Evolutionary conservation across 2,888 invertebrate genomes (phyloP).

Genomic region (Acrobeloides nanus): DNA sequence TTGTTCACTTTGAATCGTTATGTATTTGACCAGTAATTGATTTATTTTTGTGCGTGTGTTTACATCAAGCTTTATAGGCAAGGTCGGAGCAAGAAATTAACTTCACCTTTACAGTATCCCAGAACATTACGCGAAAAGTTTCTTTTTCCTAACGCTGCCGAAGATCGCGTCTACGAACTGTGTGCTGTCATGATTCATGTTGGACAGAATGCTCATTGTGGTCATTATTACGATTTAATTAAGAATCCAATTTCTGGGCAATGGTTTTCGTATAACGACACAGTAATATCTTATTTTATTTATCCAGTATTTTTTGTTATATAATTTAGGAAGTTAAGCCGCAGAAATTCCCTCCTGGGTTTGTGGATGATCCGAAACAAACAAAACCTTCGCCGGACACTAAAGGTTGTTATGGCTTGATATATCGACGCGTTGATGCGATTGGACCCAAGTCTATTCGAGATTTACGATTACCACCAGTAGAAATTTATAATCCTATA

Average conservation of each 20-base stretch:
- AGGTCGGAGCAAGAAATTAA: slow-evolving; percentile 39
- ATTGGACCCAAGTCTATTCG: not conserved
- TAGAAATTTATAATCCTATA: slow-evolving; percentile 14
- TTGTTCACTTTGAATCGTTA: slow-evolving; percentile 45
- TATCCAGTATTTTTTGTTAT: not conserved
- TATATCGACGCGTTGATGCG: slow-evolving; percentile 19
- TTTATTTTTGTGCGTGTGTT: slow-evolving; percentile 9
- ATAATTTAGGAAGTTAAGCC: slow-evolving; percentile 15
- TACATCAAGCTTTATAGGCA: slow-evolving; percentile 20
- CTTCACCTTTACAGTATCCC: slow-evolving; percentile 35
- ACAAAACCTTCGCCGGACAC: slow-evolving; percentile 22
- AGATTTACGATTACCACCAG: slow-evolving; percentile 14
- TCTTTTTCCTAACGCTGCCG: slow-evolving; percentile 6
- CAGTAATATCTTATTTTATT: slow-evolving; percentile 29
- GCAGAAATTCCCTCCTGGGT: slow-evolving; percentile 11
- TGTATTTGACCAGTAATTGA: slow-evolving; percentile 26
- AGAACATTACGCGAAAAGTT: slow-evolving; percentile 8
- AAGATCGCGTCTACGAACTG: slow-evolving; percentile 58
- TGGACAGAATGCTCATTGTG: slow-evolving; percentile 64
- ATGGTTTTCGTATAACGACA: slow-evolving; percentile 67
- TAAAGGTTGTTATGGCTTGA: slow-evolving; percentile 33
- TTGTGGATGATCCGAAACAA: no score
- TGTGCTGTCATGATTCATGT: slow-evolving; percentile 65
- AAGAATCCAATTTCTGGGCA: slow-evolving; percentile 58
- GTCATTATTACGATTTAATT: slow-evolving; percentile 65